Base-by-base conservation (phyloP, 2,888 invertebrate genomes). In the Drosophila niveifrons region DNA sequence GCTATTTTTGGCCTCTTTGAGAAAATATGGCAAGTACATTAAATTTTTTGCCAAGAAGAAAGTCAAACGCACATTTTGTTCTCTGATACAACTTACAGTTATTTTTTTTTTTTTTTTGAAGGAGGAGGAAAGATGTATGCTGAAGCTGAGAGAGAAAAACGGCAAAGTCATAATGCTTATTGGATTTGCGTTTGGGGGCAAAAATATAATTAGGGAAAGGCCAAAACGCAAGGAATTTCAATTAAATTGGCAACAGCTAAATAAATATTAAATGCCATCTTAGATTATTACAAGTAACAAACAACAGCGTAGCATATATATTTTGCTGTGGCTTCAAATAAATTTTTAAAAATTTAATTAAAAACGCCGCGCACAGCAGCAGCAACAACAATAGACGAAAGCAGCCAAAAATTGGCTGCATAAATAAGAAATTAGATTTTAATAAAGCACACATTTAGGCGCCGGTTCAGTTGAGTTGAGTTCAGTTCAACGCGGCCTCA, bases 381-480 rank as follows among this genome's bases (percentile, higher is more conserved):
- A 41, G 36, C 36, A 57, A 31, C 67, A 46, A n/a, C 46, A 29
- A 29, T 13, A 29, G 39, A 29, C 15, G 34, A 39, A 13, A 6
- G 39, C 39, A 47, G 41, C 66, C 51, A 36, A 15, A 64, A 78
- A 76, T 74, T 69, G 69, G 65, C 66, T 62, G 75, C 89, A 84
- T 84, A 78, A 84, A 87, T 84, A 84, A 80, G 64, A 89, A 80
- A 83, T 87, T 87, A 67, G 75, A 75, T 73, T 87, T 89, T 87
- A 84, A 84, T 89, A 84, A 89, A 87, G 84, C 80, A 66, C 70
- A 67, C 69, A 69, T 76, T 79, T 75, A 66, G 75, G 66, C 64
- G 52, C 62, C 31, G 39, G 15, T 43, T 2, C 10, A 11, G 36
- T 6, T 13, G 4, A 23, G 15, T 43, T 2, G 4, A 23, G 15